These are phyloP conservation scores for Sesamia inferens DNA, from an alignment of 2,888 invertebrate species.

Conservation along the genomic window DNA sequence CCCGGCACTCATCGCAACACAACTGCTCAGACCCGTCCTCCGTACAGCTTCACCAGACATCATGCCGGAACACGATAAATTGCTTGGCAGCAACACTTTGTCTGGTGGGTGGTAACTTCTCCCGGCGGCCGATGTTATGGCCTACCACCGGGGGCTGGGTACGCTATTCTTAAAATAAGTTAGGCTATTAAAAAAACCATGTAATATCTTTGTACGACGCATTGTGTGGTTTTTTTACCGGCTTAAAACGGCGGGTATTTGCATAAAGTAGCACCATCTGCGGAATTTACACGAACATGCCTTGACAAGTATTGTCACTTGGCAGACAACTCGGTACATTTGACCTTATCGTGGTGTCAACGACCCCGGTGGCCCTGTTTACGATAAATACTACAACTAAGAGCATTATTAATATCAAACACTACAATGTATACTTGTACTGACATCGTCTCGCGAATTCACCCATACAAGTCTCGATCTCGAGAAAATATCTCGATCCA, in stretches of 20 bases:
- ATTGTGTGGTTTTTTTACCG: not conserved
- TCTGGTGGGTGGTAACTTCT: too few species aligned
- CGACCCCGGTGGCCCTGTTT: not conserved
- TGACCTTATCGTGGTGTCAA: conserved; percentile 29
- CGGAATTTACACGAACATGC: not conserved
- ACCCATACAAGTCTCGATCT: not conserved
- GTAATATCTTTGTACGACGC: too few species aligned
- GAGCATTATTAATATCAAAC: too few species aligned
- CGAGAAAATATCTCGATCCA: not conserved
- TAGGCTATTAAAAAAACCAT: too few species aligned
- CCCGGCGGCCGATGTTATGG: too few species aligned
- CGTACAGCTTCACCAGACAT: too few species aligned
- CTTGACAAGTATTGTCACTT: conserved; percentile 2
- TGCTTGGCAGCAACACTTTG: too few species aligned
- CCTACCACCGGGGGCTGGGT: too few species aligned
- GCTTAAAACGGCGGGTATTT: not conserved
- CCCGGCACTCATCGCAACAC: too few species aligned
- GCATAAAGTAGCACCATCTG: not conserved
- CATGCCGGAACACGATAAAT: too few species aligned
- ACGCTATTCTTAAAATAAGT: too few species aligned
- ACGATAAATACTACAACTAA: not conserved
- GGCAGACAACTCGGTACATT: not conserved
- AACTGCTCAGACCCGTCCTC: too few species aligned
- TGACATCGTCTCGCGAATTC: not conserved
- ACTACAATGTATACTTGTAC: not conserved